Conservation (phyloP, 1,140 invertebrate species). For the Bombus turneri region DNA sequence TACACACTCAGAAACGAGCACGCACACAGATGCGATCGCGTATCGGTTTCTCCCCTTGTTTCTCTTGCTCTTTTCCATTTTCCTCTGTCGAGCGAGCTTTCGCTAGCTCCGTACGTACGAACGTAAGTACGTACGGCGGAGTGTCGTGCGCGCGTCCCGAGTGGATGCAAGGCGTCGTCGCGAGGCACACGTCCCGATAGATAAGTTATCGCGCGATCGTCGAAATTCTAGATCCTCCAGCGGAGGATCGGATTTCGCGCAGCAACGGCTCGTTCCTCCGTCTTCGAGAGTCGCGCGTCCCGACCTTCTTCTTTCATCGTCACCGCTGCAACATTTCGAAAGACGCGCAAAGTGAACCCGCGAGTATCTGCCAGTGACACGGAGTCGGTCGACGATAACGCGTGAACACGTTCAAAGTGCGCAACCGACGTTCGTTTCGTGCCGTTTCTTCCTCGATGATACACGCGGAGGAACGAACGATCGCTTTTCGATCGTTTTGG, state of each 20-base stretch:
- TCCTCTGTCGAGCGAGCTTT: constrained; percentile 43
- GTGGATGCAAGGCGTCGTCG: constrained; percentile 57
- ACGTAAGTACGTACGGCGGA: constrained; percentile 44
- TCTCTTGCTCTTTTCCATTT: constrained; percentile 35
- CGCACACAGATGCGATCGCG: constrained; percentile 17
- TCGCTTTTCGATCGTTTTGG: neutral
- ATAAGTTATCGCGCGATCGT: constrained; percentile 44
- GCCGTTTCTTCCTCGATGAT: neutral
- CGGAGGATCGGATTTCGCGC: neutral
- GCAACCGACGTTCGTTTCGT: neutral
- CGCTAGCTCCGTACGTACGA: constrained; percentile 44
- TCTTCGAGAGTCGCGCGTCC: neutral
- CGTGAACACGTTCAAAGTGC: neutral
- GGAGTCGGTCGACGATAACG: neutral
- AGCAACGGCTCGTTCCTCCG: constrained; percentile 17
- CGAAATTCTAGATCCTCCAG: neutral
- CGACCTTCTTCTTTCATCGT: fast-evolving
- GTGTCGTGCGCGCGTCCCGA: constrained; percentile 56
- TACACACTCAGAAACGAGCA: neutral
- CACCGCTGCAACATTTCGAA: fast-evolving
- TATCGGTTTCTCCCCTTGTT: neutral
- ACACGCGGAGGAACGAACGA: constrained; percentile 23
- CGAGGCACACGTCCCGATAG: constrained; percentile 34
- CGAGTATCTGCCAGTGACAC: neutral
- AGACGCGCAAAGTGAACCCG: neutral